phyloP scores from a whole-genome alignment of 2,888 invertebrate genomes.

The Phalangium opilio region DNA sequence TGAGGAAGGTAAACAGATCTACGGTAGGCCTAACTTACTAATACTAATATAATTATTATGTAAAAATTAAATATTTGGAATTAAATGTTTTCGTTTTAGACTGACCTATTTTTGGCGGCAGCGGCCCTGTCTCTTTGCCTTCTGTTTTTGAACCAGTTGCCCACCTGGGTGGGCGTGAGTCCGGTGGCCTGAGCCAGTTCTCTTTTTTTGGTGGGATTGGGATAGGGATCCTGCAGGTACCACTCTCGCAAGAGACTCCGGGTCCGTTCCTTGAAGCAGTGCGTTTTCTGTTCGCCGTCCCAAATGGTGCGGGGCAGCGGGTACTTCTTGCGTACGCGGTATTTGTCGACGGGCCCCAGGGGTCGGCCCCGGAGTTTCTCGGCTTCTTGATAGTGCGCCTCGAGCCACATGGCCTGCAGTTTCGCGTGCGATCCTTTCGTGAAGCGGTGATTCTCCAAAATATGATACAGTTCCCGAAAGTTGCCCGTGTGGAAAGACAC shows the following conservation, averaged over 20 bases:
- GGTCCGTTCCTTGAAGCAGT: slow-evolving; percentile 88
- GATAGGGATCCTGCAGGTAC: slow-evolving; percentile 96
- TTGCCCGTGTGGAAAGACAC: slow-evolving; percentile 81
- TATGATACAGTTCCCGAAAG: slow-evolving; percentile 73
- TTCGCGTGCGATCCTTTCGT: slow-evolving; percentile 76
- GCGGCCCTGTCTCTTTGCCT: slow-evolving; percentile 75
- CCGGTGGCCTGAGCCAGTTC: slow-evolving; percentile 81
- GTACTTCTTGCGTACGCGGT: slow-evolving; percentile 82
- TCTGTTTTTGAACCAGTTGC: slow-evolving; percentile 85
- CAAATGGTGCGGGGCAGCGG: slow-evolving; percentile 81
- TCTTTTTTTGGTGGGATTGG: slow-evolving; percentile 81
- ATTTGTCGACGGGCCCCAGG: slow-evolving; percentile 86
- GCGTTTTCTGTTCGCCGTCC: slow-evolving; percentile 92
- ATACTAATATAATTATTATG: no score
- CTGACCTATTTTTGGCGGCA: slow-evolving; percentile 91
- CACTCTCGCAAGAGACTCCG: slow-evolving; percentile 86
- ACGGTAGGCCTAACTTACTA: no score
- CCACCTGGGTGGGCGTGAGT: slow-evolving; percentile 80
- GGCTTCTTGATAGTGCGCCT: slow-evolving; percentile 84
- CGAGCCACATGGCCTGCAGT: slow-evolving; percentile 78
- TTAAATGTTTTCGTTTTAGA: no score
- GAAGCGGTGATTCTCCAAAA: slow-evolving; percentile 77
- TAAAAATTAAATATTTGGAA: no score
- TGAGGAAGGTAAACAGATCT: no score
- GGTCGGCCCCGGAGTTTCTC: slow-evolving; percentile 76